Base-by-base conservation (phyloP, 2,113 vertebrate species). In the Pungitius pungitius region DNA sequence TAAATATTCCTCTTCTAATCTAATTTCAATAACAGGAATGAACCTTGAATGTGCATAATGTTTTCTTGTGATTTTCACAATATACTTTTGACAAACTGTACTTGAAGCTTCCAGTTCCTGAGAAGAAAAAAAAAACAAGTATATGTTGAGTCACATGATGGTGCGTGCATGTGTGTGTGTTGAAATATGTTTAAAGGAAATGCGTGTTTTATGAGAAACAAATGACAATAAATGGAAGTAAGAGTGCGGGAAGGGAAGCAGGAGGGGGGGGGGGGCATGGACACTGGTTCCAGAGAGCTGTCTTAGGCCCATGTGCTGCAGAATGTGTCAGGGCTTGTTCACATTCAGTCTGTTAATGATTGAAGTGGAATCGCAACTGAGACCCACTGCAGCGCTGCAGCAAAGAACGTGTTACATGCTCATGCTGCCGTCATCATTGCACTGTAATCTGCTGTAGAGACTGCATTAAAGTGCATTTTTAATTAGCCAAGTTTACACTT, bases 321-420 rank as follows among this genome's bases (percentile, higher is more conserved):
- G 75, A 65, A 82, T 79, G 30, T 80, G 89, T 76, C 76, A 10
- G 2, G 81, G 51, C 88, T 76, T 87, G 89, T 89, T 89, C 55
- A 54, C 68, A 59, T 73, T 75, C 39, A n/a, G 52, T 68, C 75
- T 87, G 89, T 87, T 49, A 90, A 87, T 91, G 78, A 90, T 92
- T 89, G 63, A 76, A 65, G 73, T 30, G 33, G 78, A 86, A 69
- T 78, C 64, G 15, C 64, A 75, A 45, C 58, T 63, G 49, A 12
- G 37, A 70, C 75, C 51, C 18, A 56, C 55, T 43, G 61, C 43
- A 24, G 56, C 42, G 8, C 43, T 37, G 18, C 6, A n/a, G n/a
- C 22, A 8, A 27, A 47, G 42, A 3, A 2, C 0, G 14, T 30
- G 22, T 14, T 54, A 12, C 15, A 13, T 18, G 12, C 49, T 15